These are phyloP conservation scores for Hyles vespertilio DNA, from an alignment of 1,140 invertebrate genomes.

Conservation along the genomic window DNA sequence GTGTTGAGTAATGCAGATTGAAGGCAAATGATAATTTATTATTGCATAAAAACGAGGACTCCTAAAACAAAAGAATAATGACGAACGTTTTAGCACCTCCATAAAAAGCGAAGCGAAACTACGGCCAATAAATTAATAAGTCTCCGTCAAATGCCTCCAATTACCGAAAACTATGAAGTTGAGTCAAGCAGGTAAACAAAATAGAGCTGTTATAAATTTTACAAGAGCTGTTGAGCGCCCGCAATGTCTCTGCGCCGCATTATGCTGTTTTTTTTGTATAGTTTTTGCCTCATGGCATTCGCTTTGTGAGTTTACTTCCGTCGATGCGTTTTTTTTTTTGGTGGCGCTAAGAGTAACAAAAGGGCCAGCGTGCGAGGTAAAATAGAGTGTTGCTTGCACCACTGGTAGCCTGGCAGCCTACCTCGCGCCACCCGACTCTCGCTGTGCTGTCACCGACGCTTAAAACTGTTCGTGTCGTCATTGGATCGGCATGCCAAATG, in stretches of 20 bases:
- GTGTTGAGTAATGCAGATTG: no score
- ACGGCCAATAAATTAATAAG: slow-evolving; percentile 72
- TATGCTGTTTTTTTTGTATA: slow-evolving; percentile 65
- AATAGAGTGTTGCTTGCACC: slow-evolving; percentile 48
- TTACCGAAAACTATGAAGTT: slow-evolving; percentile 66
- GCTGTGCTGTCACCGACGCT: no score
- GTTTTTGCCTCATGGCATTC: slow-evolving; percentile 68
- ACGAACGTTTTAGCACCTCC: slow-evolving; percentile 66
- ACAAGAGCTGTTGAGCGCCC: slow-evolving; percentile 61
- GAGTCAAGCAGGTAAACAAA: slow-evolving; percentile 71
- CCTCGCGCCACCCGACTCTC: background rate
- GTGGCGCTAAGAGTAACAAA: slow-evolving; percentile 68
- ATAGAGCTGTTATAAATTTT: slow-evolving; percentile 75
- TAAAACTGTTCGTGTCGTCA: no score
- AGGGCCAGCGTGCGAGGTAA: slow-evolving; percentile 35
- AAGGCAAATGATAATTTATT: no score
- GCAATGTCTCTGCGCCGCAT: slow-evolving; percentile 61
- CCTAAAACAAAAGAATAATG: slow-evolving; percentile 23
- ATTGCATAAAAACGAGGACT: slow-evolving; percentile 1
- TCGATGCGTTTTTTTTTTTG: slow-evolving; percentile 66
- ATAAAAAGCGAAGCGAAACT: slow-evolving; percentile 66
- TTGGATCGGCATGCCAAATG: no score
- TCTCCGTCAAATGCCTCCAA: slow-evolving; percentile 70
- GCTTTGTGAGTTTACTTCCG: slow-evolving; percentile 69
- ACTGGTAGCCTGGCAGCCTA: background rate